These are phyloP conservation scores for Anniella stebbinsi DNA, from an alignment of 2,797 vertebrate genomes.

Conservation along the genomic window DNA sequence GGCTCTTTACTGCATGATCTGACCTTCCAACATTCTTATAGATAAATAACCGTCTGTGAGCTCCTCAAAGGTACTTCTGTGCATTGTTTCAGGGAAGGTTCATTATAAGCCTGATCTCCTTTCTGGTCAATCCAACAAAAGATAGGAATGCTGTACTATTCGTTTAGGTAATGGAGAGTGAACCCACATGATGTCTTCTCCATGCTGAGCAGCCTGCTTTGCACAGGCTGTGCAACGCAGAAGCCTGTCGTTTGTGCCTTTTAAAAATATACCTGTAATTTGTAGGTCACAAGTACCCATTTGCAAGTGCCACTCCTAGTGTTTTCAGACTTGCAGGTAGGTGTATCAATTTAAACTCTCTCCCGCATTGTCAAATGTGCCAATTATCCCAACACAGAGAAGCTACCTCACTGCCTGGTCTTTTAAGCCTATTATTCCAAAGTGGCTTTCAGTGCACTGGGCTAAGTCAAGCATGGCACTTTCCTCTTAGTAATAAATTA, in stretches of 20 bases:
- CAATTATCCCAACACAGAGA: conserved; percentile 52
- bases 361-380: conserved; percentile 28
- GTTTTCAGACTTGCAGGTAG: conserved; percentile 57
- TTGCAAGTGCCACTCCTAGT: conserved; percentile 46
- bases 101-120: not conserved
- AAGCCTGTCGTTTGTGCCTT: conserved; percentile 49
- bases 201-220: not conserved
- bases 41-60: conserved; percentile 1
- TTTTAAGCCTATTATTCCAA: conserved; percentile 56
- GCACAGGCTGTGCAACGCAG: conserved; percentile 40
- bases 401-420: conserved; percentile 46
- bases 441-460: conserved; percentile 34
- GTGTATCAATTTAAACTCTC: conserved; percentile 55
- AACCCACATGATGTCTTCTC: not conserved
- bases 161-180: conserved; percentile 34
- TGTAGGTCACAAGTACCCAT: conserved; percentile 46
- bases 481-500: conserved; percentile 44
- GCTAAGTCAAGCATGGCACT: conserved; percentile 38
- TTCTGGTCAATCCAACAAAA: conserved; percentile 23
- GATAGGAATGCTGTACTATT: not conserved
- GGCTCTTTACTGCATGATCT: not conserved
- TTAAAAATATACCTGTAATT: conserved; percentile 18
- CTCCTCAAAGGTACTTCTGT: not conserved
- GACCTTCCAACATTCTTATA: not conserved
- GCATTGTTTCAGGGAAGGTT: not conserved